Evolutionary conservation across 2,113 vertebrate species (phyloP), one percentile per base, ranked within the genome.

Genomic region (Hippocampus mohnikei): DNA sequence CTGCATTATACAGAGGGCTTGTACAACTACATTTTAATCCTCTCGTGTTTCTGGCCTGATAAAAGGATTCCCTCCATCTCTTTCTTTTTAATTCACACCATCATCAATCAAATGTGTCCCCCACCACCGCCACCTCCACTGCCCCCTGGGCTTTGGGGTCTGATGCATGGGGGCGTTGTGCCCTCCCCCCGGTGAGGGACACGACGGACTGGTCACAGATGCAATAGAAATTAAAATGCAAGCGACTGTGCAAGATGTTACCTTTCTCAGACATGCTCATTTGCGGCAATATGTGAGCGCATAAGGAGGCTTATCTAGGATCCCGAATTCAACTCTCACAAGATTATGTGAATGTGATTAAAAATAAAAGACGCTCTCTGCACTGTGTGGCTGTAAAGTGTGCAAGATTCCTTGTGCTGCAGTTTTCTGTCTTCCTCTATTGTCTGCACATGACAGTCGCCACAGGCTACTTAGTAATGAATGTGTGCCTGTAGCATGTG

Each of bases 11-110:
- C 89, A 83, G 80, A 85, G 83, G 88, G 90, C 82, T 89, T 90
- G 91, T 89, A 90, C 88, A 91, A 92, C 90, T 92, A 91, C 88
- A 91, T 93, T 92, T 92, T 93, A 93, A 92, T 93, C 91, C 92
- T 91, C 88, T 92, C 86, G 85, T 93, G 89, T 91, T 91, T 89
- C 88, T 79, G 79, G 80, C 83, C 85, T 85, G 91, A 93, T 92
- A 93, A 93, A 92, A 89, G 90, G 89, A 90, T 91, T 92, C 90
- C 90, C 92, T 91, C 91, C 86, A 91, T 92, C 90, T 90, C 85
- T 87, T 89, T 89, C 90, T 89, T 84, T 91, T 92, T 90, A 91
- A 90, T 91, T 92, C 89, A 91, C 90, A 86, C 89, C 84, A 86
- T 92, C 91, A 93, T 93, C 91, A 93, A 93, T 93, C 92, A 93